Conservation (phyloP, 2,113 vertebrate species). For the Pseudopodoces humilis region DNA sequence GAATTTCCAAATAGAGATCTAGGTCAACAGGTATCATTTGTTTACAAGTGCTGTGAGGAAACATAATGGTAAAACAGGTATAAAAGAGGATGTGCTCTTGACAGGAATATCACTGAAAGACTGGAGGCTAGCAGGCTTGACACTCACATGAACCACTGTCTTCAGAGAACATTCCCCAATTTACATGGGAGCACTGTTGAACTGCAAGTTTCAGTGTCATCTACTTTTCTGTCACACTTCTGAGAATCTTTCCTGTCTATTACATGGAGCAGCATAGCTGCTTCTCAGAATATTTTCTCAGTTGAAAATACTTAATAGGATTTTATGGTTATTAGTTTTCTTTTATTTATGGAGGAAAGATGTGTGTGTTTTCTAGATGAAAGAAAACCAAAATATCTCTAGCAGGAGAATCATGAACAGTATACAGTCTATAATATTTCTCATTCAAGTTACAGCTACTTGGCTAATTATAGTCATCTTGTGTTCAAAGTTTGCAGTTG, state of each 20-base stretch:
- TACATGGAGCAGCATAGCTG: neutral
- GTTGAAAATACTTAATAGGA: neutral
- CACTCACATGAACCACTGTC: neutral
- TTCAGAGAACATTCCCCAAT: neutral
- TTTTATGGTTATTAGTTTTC: neutral
- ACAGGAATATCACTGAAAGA: neutral
- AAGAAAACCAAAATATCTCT: neutral
- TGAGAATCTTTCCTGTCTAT: neutral
- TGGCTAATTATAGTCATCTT: neutral
- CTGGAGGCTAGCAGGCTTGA: neutral
- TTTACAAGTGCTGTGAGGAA: neutral
- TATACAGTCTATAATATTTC: neutral
- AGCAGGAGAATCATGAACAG: accelerated
- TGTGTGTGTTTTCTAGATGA: neutral
- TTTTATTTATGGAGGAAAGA: neutral
- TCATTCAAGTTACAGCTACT: neutral
- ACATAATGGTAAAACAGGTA: neutral
- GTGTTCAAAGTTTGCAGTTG: neutral
- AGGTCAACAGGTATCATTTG: neutral
- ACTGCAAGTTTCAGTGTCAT: neutral
- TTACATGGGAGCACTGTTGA: neutral
- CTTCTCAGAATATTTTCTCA: neutral
- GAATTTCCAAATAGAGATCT: neutral
- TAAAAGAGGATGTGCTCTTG: neutral
- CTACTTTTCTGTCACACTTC: neutral